Percentiles rank a stretch among this genome's conserved stretches.
Conservation (phyloP, 2,888 invertebrate genomes). For the Cephalotes varians region DNA sequence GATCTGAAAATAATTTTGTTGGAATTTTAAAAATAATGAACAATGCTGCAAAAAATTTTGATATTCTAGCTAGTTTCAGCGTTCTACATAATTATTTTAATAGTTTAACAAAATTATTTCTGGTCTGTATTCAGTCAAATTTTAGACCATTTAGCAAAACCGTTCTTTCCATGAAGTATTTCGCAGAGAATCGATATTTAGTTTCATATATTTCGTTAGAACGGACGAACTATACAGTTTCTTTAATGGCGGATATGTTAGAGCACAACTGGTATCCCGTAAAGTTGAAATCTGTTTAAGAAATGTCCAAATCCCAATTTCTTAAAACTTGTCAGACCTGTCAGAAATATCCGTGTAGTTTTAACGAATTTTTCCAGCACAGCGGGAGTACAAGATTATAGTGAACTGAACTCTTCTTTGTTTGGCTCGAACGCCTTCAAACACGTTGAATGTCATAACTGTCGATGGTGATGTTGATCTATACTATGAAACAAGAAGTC, state of each 20-base stretch:
- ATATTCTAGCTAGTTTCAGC: too few relatives aligned
- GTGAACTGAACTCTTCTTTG: background rate
- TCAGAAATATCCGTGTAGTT: background rate
- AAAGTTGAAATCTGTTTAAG: background rate
- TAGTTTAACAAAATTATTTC: too few relatives aligned
- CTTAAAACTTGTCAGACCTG: background rate
- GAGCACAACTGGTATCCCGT: background rate
- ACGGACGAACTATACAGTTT: background rate
- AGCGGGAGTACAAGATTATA: constrained; percentile 7
- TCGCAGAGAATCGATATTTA: background rate
- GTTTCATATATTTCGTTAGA: background rate
- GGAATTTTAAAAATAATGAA: too few relatives aligned
- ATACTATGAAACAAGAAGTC: constrained; percentile 20
- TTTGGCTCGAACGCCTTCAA: background rate
- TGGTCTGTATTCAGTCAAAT: too few relatives aligned
- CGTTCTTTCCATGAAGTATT: too few relatives aligned
- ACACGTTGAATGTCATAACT: background rate
- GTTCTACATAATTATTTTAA: too few relatives aligned
- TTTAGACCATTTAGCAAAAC: too few relatives aligned
- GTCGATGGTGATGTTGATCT: constrained; percentile 20
- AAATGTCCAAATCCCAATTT: background rate
- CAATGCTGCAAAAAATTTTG: too few relatives aligned
- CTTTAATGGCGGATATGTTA: background rate
- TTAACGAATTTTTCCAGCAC: background rate
- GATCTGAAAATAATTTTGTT: too few relatives aligned